Conservation (phyloP, 1,140 invertebrate genomes). For the Orussus abietinus region DNA sequence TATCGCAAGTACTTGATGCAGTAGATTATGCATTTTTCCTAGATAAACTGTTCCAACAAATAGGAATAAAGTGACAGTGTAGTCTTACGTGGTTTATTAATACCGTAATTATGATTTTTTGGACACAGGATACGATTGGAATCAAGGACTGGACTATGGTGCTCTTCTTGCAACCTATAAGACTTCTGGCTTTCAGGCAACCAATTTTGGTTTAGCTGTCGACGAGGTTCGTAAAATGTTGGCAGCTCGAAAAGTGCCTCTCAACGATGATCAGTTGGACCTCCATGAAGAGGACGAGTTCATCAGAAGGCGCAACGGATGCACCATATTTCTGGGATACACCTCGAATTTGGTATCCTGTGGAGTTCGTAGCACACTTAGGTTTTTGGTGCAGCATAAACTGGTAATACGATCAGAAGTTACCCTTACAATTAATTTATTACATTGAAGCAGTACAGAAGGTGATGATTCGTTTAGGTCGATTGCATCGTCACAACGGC, state of each 20-base stretch:
- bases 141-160: conserved; percentile 85
- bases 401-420: too few relatives aligned
- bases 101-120: conserved; percentile 6
- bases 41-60: not conserved
- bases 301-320: conserved; percentile 73
- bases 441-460: not conserved
- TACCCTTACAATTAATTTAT: conserved; percentile 4
- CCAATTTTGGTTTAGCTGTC: conserved; percentile 87
- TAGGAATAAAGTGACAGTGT: conserved; percentile 4
- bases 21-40: not conserved
- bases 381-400: conserved; percentile 86
- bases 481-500: conserved; percentile 98
- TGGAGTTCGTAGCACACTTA: conserved; percentile 87
- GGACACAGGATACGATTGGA: conserved; percentile 82
- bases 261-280: conserved; percentile 65
- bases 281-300: conserved; percentile 73
- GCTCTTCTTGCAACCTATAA: conserved; percentile 77
- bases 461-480: conserved; percentile 61
- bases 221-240: conserved; percentile 93
- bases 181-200: conserved; percentile 92
- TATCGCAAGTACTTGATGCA: not conserved
- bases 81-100: not conserved
- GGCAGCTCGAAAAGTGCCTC: conserved; percentile 60
- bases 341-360: conserved; percentile 98
- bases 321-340: conserved; percentile 96